Evolutionary conservation across 2,113 vertebrate species (phyloP), one percentile per base, ranked within the genome.

Genomic region (Oryzias celebensis): DNA sequence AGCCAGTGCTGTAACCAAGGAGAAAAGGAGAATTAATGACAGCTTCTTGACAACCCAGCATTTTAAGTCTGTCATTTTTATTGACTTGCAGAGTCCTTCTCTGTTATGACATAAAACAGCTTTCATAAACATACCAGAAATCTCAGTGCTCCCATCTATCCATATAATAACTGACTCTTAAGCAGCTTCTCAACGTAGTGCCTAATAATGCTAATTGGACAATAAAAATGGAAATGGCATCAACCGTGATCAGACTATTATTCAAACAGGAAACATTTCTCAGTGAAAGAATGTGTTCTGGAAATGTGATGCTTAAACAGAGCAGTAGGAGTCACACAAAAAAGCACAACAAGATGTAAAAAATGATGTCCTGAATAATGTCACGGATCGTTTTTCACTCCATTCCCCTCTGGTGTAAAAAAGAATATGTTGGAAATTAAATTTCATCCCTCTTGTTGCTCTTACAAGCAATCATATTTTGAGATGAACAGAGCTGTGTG

Each of bases 21-120:
- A 81, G 28, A 67, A 90, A 54, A 87, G 72, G 75, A 77, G 77
- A 87, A 87, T 90, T 62, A 89, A 86, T 87, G 76, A 81, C 52
- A 73, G 67, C 80, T 72, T 54, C 31, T 51, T 10, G 62, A 78
- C 73, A 84, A 68, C 60, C 31, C 62, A 82, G 71, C 56, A 62
- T 84, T 82, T 84, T 79, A 46, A 80, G 49, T 77, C 72, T 49
- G 68, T 84, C 77, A 77, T 65, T 85, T 89, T 86, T 87, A 87
- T 89, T 65, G 80, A 89, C 82, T 86, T 22, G 47, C 55, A 36
- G 71, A 77, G 75, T 79, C 53, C 69, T 78, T 88, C 82, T 79
- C 71, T 78, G 72, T 62, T 54, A 58, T 49, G 64, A 80, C 56
- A 77, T 87, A 82, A 83, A 90, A 67, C 57, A 63, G 60, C 60